Evolutionary conservation across 2,113 vertebrate genomes (phyloP).

Genomic region (Alexandromys fortis): DNA sequence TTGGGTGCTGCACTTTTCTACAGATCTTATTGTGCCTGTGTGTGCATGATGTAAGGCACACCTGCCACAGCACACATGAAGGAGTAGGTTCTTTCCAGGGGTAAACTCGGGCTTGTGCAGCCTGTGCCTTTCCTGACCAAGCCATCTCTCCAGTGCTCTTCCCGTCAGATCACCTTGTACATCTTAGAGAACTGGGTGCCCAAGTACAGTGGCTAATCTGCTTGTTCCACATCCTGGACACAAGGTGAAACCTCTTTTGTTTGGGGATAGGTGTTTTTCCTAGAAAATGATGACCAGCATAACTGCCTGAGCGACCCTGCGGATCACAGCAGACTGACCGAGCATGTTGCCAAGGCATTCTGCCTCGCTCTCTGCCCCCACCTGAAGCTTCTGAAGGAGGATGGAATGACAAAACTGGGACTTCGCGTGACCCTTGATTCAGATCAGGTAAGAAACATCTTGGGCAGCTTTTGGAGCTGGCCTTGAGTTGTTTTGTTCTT

Average conservation of each 20-base stretch:
- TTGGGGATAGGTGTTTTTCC: slow-evolving; percentile 93
- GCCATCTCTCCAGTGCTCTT: background rate
- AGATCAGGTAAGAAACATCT: slow-evolving; percentile 90
- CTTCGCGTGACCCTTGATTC: slow-evolving; percentile 96
- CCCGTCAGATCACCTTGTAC: background rate
- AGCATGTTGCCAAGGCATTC: slow-evolving; percentile 97
- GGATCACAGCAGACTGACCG: slow-evolving; percentile 96
- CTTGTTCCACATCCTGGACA: background rate
- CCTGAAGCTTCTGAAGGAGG: slow-evolving; percentile 97
- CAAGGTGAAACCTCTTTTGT: slow-evolving; percentile 28
- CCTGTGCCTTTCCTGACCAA: background rate
- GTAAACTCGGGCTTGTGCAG: background rate
- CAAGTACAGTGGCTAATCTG: background rate
- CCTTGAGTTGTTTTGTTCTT: background rate
- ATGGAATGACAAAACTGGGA: slow-evolving; percentile 97
- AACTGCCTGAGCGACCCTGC: slow-evolving; percentile 94
- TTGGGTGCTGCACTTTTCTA: background rate
- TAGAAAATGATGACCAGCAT: slow-evolving; percentile 95
- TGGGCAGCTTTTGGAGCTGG: background rate
- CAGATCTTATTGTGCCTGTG: background rate
- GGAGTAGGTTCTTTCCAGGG: background rate
- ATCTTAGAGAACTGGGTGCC: background rate
- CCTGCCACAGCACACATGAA: background rate
- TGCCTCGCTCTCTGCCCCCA: slow-evolving; percentile 96
- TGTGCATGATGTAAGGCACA: background rate